Percentiles rank a stretch among this genome's conserved stretches.
phyloP scores from a whole-genome alignment of 2,888 invertebrate genomes.

The Apocheima hispidaria region DNA sequence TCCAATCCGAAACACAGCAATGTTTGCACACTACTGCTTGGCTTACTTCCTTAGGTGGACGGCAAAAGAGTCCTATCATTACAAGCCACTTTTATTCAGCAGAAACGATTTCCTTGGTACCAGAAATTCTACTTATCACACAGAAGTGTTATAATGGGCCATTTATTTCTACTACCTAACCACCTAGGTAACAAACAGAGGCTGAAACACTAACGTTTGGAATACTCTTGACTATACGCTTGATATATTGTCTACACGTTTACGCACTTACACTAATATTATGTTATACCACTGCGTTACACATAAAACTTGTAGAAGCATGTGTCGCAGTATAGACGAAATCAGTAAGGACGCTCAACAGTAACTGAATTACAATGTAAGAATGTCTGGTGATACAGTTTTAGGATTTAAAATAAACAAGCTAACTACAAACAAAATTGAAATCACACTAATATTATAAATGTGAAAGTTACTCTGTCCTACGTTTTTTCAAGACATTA shows the following conservation, averaged over 20 bases:
- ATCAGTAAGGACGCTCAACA: constrained; percentile 11
- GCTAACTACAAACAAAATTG: no score
- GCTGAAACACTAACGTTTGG: constrained; percentile 41
- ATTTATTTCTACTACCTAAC: background rate
- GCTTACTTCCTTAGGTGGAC: no score
- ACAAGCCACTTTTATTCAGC: no score
- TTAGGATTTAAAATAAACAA: no score
- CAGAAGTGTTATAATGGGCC: background rate
- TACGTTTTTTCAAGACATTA: no score
- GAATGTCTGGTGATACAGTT: no score
- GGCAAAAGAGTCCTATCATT: no score
- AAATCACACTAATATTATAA: no score
- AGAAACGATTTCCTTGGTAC: background rate
- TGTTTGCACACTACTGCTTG: no score
- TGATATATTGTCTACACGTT: constrained; percentile 61
- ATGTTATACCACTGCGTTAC: constrained; percentile 52
- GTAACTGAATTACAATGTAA: background rate
- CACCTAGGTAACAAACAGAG: constrained; percentile 35
- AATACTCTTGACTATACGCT: constrained; percentile 52
- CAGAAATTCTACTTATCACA: background rate
- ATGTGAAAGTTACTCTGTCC: no score
- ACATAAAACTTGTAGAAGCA: constrained; percentile 44
- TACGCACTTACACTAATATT: constrained; percentile 61
- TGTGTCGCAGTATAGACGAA: background rate
- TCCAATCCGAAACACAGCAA: no score